Evolutionary conservation across 2,888 invertebrate genomes (phyloP).

Genomic region (Drosophila prostipennis): DNA sequence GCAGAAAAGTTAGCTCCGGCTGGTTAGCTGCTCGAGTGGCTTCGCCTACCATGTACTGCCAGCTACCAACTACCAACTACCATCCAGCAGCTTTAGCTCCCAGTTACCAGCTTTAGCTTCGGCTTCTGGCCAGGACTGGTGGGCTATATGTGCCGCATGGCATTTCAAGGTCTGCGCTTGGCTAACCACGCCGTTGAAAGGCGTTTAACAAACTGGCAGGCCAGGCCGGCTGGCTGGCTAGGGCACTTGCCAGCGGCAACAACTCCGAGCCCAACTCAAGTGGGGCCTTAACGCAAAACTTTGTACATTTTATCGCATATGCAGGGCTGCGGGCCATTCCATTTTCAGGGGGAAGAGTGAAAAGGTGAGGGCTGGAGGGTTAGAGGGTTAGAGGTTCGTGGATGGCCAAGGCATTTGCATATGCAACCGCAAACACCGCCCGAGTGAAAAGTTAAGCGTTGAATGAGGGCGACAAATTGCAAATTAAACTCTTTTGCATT

Average conservation of each 20-base stretch:
- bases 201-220: constrained; percentile 74
- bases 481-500: constrained; percentile 79
- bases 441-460: constrained; percentile 74
- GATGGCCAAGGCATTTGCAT: constrained; percentile 67
- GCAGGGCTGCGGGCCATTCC: constrained; percentile 30
- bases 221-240: constrained; percentile 42
- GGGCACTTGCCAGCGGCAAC: constrained; percentile 58
- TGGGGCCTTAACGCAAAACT: constrained; percentile 69
- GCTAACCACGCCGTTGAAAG: constrained; percentile 77
- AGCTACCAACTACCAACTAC: constrained; percentile 5
- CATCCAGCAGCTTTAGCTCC: constrained; percentile 12
- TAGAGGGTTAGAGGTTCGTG: background rate
- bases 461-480: constrained; percentile 79
- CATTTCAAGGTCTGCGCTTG: constrained; percentile 75
- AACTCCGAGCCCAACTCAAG: constrained; percentile 63
- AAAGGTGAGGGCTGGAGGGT: background rate
- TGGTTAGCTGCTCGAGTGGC: constrained; percentile 62
- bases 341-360: background rate
- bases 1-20: constrained; percentile 62
- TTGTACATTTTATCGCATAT: constrained; percentile 67
- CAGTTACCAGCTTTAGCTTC: background rate
- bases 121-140: constrained; percentile 36
- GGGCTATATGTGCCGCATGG: constrained; percentile 5
- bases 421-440: constrained; percentile 63
- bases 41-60: constrained; percentile 13